Percentiles rank a stretch among this genome's conserved stretches.
Evolutionary conservation across 2,888 invertebrate genomes (phyloP).

Genomic region (Drepanosiphum platanoidis): DNA sequence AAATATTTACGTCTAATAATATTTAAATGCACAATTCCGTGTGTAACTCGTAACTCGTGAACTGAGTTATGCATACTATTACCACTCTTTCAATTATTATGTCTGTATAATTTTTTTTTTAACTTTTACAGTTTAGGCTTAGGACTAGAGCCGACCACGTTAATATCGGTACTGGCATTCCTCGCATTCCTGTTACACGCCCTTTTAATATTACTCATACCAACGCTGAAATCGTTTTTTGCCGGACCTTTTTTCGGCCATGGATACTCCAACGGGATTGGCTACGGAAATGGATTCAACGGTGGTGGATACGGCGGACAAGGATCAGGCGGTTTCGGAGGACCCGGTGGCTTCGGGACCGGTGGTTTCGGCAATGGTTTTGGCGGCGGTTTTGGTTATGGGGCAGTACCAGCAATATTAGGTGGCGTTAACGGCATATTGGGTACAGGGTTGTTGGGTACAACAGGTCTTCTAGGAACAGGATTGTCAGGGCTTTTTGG

Average conservation of each 20-base stretch:
- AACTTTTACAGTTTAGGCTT: conserved; percentile 28
- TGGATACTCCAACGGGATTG: conserved; percentile 18
- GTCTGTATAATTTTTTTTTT: neutral
- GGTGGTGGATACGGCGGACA: neutral
- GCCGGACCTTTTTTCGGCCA: conserved; percentile 30
- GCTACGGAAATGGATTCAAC: neutral
- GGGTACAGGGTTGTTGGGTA: conserved; percentile 40
- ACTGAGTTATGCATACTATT: too few relatives aligned
- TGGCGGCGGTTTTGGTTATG: conserved; percentile 39
- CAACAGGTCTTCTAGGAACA: conserved; percentile 38
- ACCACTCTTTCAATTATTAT: too few relatives aligned
- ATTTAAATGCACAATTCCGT: too few relatives aligned
- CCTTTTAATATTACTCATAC: conserved; percentile 47
- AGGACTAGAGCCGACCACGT: conserved; percentile 54
- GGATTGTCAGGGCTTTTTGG: conserved; percentile 54
- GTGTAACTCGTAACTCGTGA: too few relatives aligned
- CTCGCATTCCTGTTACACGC: conserved; percentile 53
- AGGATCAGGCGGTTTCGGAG: neutral
- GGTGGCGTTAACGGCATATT: conserved; percentile 53
- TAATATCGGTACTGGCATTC: conserved; percentile 51
- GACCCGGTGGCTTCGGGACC: neutral
- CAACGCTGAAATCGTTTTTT: conserved; percentile 43
- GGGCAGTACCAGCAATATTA: conserved; percentile 47
- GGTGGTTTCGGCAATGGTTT: neutral
- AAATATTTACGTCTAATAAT: too few relatives aligned